Evolutionary conservation across 2,113 vertebrate genomes (phyloP), one percentile per base, ranked within the genome.

Genomic region (Callopanchax toddi): DNA sequence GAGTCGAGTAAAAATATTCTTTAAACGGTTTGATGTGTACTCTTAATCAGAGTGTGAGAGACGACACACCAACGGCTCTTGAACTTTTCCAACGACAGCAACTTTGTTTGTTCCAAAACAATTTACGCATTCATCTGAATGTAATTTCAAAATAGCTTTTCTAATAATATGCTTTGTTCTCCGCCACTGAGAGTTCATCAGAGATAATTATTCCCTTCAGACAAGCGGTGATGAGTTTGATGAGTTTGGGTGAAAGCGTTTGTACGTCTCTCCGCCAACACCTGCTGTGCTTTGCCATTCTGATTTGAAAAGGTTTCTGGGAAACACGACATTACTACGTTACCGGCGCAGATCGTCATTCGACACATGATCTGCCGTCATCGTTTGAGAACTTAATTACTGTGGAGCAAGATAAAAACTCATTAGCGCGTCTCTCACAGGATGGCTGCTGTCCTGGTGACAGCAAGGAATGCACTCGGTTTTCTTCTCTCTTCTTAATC

Each of bases 341-440:
- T 22, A 64, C 36, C 61, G 13, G 44, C 46, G 32, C 45, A 0
- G 45, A 76, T 76, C 52, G 68, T 22, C 7, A 60, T 60, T 80
- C 51, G 50, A 21, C 44, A 32, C 71, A 26, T 69, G 48, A 21
- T 60, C 51, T 70, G 50, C 70, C 76, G 65, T 64, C 64, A 25
- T 53, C 17, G 17, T 62, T 71, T 66, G 68, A 79, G 60, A 60
- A 68, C 49, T 76, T 76, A 79, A 83, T 76, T 52, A 76, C 69
- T 43, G 67, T 60, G 64, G 26, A 61, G 71, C 59, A 42, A 60
- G 65, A 84, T 76, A 74, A 76, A 79, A 82, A 57, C 48, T 69
- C 71, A 69, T 82, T 78, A 80, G 74, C 55, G 32, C 40, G 55
- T 82, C 73, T 59, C 60, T 73, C 72, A 43, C 73, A 18, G 57